A percentile compares a stretch with the other conserved stretches of the same genome.
Conservation (phyloP, 1,140 invertebrate species). For the Cydia fagiglandana region DNA sequence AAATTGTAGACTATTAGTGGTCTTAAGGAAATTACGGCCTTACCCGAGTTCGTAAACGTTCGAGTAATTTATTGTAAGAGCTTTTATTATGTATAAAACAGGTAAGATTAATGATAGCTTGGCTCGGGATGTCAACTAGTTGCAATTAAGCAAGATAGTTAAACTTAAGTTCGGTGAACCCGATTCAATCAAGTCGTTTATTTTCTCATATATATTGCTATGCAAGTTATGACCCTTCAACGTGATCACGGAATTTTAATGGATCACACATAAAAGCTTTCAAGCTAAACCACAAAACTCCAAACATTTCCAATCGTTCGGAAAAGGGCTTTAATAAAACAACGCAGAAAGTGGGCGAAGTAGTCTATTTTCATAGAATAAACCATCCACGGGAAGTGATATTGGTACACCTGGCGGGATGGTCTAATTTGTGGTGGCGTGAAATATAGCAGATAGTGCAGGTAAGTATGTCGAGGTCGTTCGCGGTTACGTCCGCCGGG, state of each 20-base stretch:
- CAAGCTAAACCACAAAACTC: not conserved
- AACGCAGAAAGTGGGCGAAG: not conserved
- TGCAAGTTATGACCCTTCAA: not conserved
- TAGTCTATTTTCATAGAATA: not conserved
- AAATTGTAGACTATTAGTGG: too few relatives aligned
- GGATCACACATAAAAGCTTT: not conserved
- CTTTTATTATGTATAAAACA: not conserved
- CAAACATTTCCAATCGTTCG: not conserved
- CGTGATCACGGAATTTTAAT: not conserved
- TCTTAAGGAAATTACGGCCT: too few relatives aligned
- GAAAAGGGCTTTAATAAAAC: not conserved
- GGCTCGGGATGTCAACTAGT: not conserved
- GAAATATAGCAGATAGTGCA: constrained; percentile 37
- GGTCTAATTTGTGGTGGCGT: constrained; percentile 5
- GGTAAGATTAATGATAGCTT: constrained; percentile 1
- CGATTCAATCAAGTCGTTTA: too few relatives aligned
- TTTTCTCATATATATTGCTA: not conserved
- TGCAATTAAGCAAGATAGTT: not conserved
- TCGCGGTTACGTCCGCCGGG: constrained; percentile 2
- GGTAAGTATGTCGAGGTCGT: constrained; percentile 55
- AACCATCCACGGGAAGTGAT: not conserved
- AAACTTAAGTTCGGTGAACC: too few relatives aligned
- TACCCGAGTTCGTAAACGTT: not conserved
- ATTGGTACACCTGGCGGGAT: constrained; percentile 7
- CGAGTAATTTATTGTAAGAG: not conserved